Percentiles rank a stretch among this genome's conserved stretches.
phyloP scores from a whole-genome alignment of 2,113 vertebrate species.

The Eurystomus gularis region DNA sequence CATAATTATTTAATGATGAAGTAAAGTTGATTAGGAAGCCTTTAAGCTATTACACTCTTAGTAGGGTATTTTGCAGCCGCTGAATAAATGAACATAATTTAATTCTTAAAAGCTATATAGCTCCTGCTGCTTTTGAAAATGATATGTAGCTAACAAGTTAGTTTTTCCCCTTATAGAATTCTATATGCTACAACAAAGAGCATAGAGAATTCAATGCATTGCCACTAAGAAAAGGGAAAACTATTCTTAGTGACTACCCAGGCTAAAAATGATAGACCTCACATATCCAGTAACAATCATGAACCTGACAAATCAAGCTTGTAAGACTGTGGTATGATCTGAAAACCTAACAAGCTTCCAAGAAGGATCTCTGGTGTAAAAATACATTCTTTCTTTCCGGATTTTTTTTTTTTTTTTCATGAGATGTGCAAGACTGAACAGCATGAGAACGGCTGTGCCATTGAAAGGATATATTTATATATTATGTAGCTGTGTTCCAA shows the following conservation, averaged over 20 bases:
- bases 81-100: slow-evolving; percentile 62
- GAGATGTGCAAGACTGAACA: slow-evolving; percentile 37
- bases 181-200: background rate
- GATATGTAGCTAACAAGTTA: background rate
- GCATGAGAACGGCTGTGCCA: background rate
- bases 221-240: background rate
- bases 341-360: slow-evolving; percentile 43
- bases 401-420: background rate
- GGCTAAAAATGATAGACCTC: slow-evolving; percentile 29
- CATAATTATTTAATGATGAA: slow-evolving; percentile 72
- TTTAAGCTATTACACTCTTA: slow-evolving; percentile 54
- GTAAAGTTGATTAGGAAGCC: slow-evolving; percentile 70
- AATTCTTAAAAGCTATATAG: slow-evolving; percentile 26
- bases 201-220: background rate
- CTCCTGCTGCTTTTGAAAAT: slow-evolving; percentile 52
- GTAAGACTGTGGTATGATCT: slow-evolving; percentile 32
- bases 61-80: slow-evolving; percentile 31
- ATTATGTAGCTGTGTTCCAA: slow-evolving; percentile 32
- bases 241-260: slow-evolving; percentile 33
- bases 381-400: background rate
- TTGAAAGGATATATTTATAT: slow-evolving; percentile 1
- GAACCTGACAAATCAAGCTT: slow-evolving; percentile 49
- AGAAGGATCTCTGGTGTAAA: background rate
- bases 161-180: background rate
- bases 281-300: slow-evolving; percentile 18